Percentiles rank a stretch among this genome's conserved stretches.
Conservation (phyloP, 2,113 vertebrate genomes). For the Microcebus griseorufus region DNA sequence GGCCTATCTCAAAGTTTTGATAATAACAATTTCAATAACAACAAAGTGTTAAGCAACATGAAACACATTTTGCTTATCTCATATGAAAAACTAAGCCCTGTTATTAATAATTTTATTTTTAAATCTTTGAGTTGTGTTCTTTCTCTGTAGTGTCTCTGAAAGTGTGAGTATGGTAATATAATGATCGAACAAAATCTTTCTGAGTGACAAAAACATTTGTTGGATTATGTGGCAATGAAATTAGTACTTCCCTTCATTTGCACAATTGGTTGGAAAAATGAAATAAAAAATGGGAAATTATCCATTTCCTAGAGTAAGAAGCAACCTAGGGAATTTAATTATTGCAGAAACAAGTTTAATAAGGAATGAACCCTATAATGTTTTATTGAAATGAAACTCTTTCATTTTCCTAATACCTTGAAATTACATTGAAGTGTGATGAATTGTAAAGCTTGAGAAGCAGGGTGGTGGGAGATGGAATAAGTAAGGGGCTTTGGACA, state of each 20-base stretch:
- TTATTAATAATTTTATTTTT: background rate
- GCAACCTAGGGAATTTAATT: background rate
- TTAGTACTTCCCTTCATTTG: background rate
- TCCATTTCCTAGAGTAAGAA: background rate
- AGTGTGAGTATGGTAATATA: background rate
- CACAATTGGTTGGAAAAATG: background rate
- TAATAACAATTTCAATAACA: background rate
- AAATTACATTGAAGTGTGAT: background rate
- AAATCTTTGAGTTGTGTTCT: background rate
- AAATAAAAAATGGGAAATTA: background rate
- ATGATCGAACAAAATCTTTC: background rate
- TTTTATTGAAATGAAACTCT: conserved; percentile 30
- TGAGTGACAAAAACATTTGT: background rate
- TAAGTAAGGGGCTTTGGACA: background rate
- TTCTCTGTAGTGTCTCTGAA: background rate
- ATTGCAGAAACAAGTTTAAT: conserved; percentile 37
- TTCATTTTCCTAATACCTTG: conserved; percentile 2
- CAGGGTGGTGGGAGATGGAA: background rate
- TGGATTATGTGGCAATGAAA: background rate
- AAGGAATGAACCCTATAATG: background rate
- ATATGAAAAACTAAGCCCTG: background rate
- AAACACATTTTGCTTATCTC: background rate
- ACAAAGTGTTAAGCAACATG: background rate
- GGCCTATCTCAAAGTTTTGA: background rate
- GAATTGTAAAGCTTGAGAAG: background rate